These are phyloP conservation scores for Dynastes hyllus DNA, from an alignment of 2,888 invertebrate genomes.

Conservation along the genomic window DNA sequence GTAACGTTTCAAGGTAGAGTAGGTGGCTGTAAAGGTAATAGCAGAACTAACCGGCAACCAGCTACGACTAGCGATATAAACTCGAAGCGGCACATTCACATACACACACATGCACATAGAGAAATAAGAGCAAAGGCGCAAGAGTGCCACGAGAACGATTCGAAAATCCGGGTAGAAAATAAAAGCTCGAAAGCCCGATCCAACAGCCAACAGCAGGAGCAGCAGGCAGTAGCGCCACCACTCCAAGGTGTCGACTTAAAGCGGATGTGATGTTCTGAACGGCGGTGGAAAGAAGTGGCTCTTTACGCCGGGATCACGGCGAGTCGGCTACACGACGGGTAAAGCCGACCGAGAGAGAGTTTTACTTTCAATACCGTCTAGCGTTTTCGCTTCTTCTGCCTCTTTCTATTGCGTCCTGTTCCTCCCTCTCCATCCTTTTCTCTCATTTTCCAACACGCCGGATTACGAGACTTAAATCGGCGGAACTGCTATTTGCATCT, in stretches of 20 bases:
- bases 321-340: slow-evolving; percentile 27
- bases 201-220: slow-evolving; percentile 17
- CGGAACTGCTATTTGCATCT: slow-evolving; percentile 67
- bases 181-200: slow-evolving; percentile 34
- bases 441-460: slow-evolving; percentile 58
- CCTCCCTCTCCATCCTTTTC: slow-evolving; percentile 50
- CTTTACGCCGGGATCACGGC: slow-evolving; percentile 58
- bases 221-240: not conserved
- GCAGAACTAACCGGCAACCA: slow-evolving; percentile 11
- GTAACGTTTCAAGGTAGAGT: slow-evolving; percentile 28
- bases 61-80: slow-evolving; percentile 10
- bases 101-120: not conserved
- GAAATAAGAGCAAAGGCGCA: slow-evolving; percentile 12
- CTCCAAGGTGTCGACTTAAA: slow-evolving; percentile 60
- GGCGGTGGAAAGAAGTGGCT: slow-evolving; percentile 57
- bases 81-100: slow-evolving; percentile 17
- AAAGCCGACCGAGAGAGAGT: slow-evolving; percentile 58
- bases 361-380: slow-evolving; percentile 64
- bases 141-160: slow-evolving; percentile 41
- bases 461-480: slow-evolving; percentile 66
- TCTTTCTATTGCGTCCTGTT: not conserved
- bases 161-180: slow-evolving; percentile 44
- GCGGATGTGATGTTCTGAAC: slow-evolving; percentile 60
- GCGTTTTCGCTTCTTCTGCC: not conserved
- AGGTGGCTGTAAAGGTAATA: slow-evolving; percentile 37